These are phyloP conservation scores for Troides aeacus DNA, from an alignment of 2,888 invertebrate genomes.

Conservation along the genomic window DNA sequence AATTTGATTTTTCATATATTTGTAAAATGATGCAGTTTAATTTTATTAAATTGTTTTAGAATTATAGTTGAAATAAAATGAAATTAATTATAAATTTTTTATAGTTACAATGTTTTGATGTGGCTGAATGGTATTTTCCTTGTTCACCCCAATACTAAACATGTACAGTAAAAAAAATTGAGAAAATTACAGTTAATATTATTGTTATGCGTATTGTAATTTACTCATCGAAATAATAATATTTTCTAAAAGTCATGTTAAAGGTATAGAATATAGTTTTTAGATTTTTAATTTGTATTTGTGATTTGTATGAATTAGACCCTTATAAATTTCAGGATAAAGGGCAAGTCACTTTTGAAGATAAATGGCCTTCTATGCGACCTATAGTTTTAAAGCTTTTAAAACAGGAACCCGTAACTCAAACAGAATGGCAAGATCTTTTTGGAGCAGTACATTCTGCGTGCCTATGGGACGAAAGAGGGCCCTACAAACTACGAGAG, in stretches of 20 bases:
- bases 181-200: constrained; percentile 35
- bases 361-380: constrained; percentile 97
- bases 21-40: too few species aligned
- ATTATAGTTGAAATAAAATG: not conserved
- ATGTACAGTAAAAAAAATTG: constrained; percentile 5
- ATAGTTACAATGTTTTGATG: not conserved
- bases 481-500: constrained; percentile 91
- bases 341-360: constrained; percentile 93
- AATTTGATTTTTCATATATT: too few species aligned
- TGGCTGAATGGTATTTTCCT: not conserved
- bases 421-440: constrained; percentile 98
- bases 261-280: constrained; percentile 45
- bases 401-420: constrained; percentile 95
- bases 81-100: not conserved
- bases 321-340: constrained; percentile 81
- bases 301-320: constrained; percentile 14
- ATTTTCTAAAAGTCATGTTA: constrained; percentile 47
- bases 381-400: constrained; percentile 96
- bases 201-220: constrained; percentile 39
- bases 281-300: constrained; percentile 25
- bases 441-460: constrained; percentile 98
- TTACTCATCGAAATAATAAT: constrained; percentile 36
- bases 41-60: not conserved
- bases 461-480: constrained; percentile 98
- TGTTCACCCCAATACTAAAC: not conserved